Conservation (phyloP, 2,113 vertebrate genomes). For the Brachyhypopomus occidentalis region DNA sequence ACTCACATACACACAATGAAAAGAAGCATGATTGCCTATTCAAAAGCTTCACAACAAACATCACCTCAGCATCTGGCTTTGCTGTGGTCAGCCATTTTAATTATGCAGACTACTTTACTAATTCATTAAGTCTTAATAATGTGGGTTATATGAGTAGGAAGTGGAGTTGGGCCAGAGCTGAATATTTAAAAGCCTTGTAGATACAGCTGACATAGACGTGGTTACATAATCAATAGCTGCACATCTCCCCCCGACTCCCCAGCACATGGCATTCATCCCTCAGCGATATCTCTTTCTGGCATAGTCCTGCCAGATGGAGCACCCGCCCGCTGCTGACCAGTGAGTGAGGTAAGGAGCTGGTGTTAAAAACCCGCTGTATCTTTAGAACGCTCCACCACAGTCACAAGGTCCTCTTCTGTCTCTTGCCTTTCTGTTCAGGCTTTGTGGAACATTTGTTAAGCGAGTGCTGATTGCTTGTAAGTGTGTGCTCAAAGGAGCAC, state of each 20-base stretch:
- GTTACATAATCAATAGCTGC: constrained; percentile 47
- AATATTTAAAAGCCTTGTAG: constrained; percentile 39
- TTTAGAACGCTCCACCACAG: neutral
- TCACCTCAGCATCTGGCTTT: constrained; percentile 29
- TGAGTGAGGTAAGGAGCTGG: neutral
- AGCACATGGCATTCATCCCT: constrained; percentile 37
- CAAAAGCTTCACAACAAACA: constrained; percentile 28
- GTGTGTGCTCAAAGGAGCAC: neutral
- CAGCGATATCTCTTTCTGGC: constrained; percentile 24
- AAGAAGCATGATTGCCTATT: constrained; percentile 35
- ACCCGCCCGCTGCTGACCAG: constrained; percentile 18
- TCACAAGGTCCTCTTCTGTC: neutral
- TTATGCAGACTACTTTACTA: constrained; percentile 34
- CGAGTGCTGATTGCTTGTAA: constrained; percentile 4
- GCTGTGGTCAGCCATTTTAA: constrained; percentile 33
- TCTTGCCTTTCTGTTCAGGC: constrained; percentile 4
- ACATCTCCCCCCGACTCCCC: constrained; percentile 1
- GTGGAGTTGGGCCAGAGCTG: constrained; percentile 21
- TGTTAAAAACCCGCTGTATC: constrained; percentile 11
- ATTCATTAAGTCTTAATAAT: constrained; percentile 41
- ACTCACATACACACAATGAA: neutral
- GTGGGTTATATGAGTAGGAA: neutral
- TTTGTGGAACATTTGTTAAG: constrained; percentile 6
- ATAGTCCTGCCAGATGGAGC: constrained; percentile 30
- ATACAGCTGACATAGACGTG: constrained; percentile 33